Base-by-base conservation (phyloP, 2,113 vertebrate genomes). In the Nematolebias whitei region DNA sequence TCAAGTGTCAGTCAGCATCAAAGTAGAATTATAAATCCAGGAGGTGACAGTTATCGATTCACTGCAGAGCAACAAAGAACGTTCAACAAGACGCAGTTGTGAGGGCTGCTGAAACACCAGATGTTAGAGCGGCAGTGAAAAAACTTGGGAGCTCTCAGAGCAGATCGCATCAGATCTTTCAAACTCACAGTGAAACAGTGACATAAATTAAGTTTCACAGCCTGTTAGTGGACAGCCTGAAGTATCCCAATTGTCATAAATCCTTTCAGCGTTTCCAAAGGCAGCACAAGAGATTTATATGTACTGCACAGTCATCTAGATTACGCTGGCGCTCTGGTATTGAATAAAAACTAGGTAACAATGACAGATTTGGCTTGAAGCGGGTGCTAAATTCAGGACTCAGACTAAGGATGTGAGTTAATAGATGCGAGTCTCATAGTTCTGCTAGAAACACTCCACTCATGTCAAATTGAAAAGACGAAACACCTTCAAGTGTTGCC, bases 191-290 rank as follows among this genome's bases (percentile, higher is more conserved):
- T 83, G 67, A 86, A 53, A 73, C 70, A 40, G 66, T 73, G 71
- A 77, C 82, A 79, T 85, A 82, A 87, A 88, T 91, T 83, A 85
- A 74, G 78, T 86, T 91, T 89, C 85, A 84, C 71, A 67, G 79
- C 66, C 77, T 85, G 85, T 89, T 87, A 90, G 76, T 24, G 61
- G 79, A 61, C 61, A 54, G 78, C 68, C 72, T 85, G 62, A 61
- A 72, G 77, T 72, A 70, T 71, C 71, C 71, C 79, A 80, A 72
- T 85, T 83, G 84, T 74, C 71, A 81, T 86, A 83, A 88, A 89
- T 89, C 83, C 83, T 78, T 65, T 59, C 19, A 39, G 83, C 56
- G 11, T 64, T 76, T 68, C 82, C 73, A 50, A 61, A 60, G 72
- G 80, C 65, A 66, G 48, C 66, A 24, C 41, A 8, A 26, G 41